Percentiles rank a stretch among this genome's conserved stretches.
Conservation (phyloP, 2,888 invertebrate species). For the Spisula solida region DNA sequence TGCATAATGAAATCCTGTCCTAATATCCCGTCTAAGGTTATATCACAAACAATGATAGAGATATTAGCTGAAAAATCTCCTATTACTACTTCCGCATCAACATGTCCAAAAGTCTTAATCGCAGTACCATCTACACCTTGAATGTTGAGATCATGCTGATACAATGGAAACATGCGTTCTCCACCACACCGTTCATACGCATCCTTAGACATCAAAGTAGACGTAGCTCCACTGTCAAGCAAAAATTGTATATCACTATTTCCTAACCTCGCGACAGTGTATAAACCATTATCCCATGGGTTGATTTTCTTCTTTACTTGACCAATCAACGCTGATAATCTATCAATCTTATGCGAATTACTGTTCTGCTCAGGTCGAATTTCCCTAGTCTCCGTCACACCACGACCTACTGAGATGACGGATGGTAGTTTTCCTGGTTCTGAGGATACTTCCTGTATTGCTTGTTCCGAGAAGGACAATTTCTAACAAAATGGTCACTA, state of each 20-base stretch:
- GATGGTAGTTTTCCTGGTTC: slow-evolving; percentile 37
- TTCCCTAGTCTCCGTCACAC: slow-evolving; percentile 10
- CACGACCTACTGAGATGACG: slow-evolving; percentile 49
- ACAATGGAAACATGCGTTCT: not conserved
- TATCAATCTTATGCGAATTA: no score
- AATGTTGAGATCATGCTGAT: not conserved
- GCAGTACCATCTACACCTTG: slow-evolving; percentile 38
- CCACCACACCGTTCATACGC: slow-evolving; percentile 21
- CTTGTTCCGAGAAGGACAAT: slow-evolving; percentile 17
- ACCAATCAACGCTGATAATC: not conserved
- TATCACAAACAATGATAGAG: slow-evolving; percentile 34
- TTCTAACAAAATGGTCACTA: slow-evolving; percentile 18
- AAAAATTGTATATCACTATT: not conserved
- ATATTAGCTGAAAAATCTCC: not conserved
- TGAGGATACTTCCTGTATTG: not conserved
- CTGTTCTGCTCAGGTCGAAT: slow-evolving; percentile 27
- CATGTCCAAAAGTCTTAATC: slow-evolving; percentile 26
- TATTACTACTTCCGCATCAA: not conserved
- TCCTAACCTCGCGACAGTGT: not conserved
- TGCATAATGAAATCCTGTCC: slow-evolving; percentile 29
- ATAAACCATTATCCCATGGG: slow-evolving; percentile 39
- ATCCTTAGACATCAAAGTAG: slow-evolving; percentile 45
- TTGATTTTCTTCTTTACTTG: not conserved
- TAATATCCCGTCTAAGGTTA: slow-evolving; percentile 15
- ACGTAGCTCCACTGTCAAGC: slow-evolving; percentile 53